Evolutionary conservation across 1,140 invertebrate genomes (phyloP).

Genomic region (Amphibalanus amphitrite): DNA sequence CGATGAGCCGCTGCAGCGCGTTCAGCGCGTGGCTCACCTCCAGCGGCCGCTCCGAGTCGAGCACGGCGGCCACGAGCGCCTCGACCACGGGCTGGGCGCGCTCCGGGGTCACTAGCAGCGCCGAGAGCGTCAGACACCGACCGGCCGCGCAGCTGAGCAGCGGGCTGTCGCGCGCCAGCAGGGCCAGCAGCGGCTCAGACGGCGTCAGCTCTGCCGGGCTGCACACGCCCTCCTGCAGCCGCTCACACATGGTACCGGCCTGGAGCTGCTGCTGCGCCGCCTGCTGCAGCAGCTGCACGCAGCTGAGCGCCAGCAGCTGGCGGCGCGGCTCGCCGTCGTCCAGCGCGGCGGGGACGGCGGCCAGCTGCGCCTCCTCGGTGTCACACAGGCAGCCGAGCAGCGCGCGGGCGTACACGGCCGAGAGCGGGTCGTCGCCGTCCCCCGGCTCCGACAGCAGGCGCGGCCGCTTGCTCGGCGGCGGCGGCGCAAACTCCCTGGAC

Average conservation of each 20-base stretch:
- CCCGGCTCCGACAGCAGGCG: neutral
- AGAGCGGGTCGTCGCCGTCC: neutral
- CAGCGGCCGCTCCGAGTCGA: neutral
- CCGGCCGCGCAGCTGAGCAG: neutral
- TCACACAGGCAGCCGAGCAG: neutral
- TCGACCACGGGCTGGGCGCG: neutral
- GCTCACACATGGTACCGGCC: neutral
- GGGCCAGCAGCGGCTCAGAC: neutral
- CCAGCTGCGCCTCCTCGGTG: neutral
- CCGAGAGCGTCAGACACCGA: neutral
- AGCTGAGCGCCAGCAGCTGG: slow-evolving; percentile 4
- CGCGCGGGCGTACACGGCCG: neutral
- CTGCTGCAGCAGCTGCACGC: neutral
- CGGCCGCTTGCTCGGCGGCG: neutral
- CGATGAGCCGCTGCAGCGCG: neutral
- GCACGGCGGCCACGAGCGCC: neutral
- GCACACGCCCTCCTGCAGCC: neutral
- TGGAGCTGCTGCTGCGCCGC: neutral
- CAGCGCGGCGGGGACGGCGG: neutral
- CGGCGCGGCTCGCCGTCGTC: too few relatives aligned
- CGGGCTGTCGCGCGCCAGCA: neutral
- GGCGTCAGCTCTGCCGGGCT: neutral
- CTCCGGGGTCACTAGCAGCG: neutral
- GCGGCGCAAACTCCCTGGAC: too few relatives aligned
- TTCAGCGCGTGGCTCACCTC: slow-evolving; percentile 1